These are phyloP conservation scores for Agrotis clavis DNA, from an alignment of 2,888 invertebrate species.

Conservation along the genomic window DNA sequence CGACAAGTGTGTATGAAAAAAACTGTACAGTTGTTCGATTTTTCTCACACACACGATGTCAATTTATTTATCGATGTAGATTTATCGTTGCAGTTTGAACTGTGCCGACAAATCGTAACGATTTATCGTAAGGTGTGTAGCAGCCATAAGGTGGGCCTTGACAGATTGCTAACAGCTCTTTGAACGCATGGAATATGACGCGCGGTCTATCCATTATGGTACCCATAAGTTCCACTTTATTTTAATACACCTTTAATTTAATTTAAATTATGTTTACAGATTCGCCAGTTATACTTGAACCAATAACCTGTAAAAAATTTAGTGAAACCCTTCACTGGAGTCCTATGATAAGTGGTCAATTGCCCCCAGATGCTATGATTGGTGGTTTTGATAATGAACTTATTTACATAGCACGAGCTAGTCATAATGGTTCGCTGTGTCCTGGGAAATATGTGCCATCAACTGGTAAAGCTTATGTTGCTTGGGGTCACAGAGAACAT, in stretches of 20 bases:
- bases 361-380: conserved; percentile 93
- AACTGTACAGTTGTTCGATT: too few relatives aligned
- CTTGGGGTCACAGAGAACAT: conserved; percentile 94
- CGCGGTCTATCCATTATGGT: too few relatives aligned
- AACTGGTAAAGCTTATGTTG: conserved; percentile 92
- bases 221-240: background rate
- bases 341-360: conserved; percentile 85
- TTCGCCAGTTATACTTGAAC: conserved; percentile 50
- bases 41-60: too few relatives aligned
- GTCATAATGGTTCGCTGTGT: conserved; percentile 93
- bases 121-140: too few relatives aligned
- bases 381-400: conserved; percentile 92
- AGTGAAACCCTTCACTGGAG: conserved; percentile 92
- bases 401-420: conserved; percentile 92
- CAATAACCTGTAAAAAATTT: conserved; percentile 35
- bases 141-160: too few relatives aligned
- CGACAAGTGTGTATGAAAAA: too few relatives aligned
- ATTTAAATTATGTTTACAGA: conserved; percentile 34
- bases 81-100: too few relatives aligned
- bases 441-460: conserved; percentile 94
- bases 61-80: too few relatives aligned
- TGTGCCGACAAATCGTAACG: too few relatives aligned
- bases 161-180: too few relatives aligned
- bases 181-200: too few relatives aligned
- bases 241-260: background rate